Percentiles rank a stretch among this genome's conserved stretches.
Conservation (phyloP, 2,797 vertebrate species). For the Rhinoraja longicauda region DNA sequence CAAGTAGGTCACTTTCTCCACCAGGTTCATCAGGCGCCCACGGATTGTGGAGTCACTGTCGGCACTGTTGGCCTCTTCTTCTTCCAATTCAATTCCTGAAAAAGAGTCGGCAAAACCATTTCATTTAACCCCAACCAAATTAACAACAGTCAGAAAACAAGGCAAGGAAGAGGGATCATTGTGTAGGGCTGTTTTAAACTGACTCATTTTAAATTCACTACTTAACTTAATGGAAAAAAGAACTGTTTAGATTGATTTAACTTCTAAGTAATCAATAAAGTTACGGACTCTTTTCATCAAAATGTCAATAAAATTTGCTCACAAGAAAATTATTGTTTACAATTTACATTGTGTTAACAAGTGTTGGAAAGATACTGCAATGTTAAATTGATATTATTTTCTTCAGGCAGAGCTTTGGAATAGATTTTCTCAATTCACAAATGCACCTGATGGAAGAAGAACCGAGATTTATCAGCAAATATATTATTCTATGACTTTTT, state of each 20-base stretch:
- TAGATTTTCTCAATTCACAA: background rate
- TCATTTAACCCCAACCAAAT: background rate
- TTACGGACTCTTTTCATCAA: background rate
- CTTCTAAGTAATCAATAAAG: background rate
- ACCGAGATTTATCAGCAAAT: background rate
- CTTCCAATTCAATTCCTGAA: slow-evolving; percentile 80
- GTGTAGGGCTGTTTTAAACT: background rate
- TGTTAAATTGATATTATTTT: background rate
- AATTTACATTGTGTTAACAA: background rate
- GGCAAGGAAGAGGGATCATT: background rate
- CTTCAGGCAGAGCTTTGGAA: background rate
- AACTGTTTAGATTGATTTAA: background rate
- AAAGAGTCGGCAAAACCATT: background rate
- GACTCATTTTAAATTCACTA: background rate
- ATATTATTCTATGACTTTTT: too few relatives aligned
- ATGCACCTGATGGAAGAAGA: background rate
- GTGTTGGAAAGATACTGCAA: background rate
- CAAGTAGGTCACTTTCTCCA: slow-evolving; percentile 82
- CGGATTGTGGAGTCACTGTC: slow-evolving; percentile 79
- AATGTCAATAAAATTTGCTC: background rate
- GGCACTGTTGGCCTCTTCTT: slow-evolving; percentile 70
- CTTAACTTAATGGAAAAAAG: too few relatives aligned
- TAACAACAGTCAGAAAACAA: background rate
- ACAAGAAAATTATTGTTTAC: background rate
- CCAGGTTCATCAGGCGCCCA: slow-evolving; percentile 78